Evolutionary conservation across 2,113 vertebrate species (phyloP).

Genomic region (Baryphthengus martii): DNA sequence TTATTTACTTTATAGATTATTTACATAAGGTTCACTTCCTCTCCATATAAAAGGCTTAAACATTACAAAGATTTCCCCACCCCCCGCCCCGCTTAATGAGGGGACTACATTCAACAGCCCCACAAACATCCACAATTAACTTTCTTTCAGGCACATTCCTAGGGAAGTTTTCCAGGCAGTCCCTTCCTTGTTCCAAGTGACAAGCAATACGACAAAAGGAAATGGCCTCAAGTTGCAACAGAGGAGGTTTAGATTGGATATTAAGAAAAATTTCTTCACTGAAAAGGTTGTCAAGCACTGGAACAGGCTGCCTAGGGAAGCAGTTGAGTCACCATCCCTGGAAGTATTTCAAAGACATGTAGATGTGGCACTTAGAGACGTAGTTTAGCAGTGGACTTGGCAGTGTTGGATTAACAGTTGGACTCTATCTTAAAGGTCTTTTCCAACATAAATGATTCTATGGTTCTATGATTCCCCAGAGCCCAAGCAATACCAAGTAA

Average conservation of each 20-base stretch:
- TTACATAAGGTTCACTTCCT: conserved; percentile 48
- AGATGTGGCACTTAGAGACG: not conserved
- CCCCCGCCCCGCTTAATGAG: not conserved
- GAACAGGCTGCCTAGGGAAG: not conserved
- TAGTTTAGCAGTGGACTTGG: not conserved
- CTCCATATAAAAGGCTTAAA: conserved; percentile 34
- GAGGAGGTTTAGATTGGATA: not conserved
- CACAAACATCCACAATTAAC: conserved; percentile 35
- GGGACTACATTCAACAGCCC: conserved; percentile 9
- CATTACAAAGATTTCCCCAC: not conserved
- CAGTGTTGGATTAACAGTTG: not conserved
- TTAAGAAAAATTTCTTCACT: not conserved
- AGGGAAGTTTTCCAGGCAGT: conserved; percentile 21
- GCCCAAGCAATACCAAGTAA: not conserved
- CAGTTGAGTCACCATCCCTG: not conserved
- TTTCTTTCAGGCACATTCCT: conserved; percentile 34
- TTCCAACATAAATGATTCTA: not conserved
- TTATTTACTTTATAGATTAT: conserved; percentile 43
- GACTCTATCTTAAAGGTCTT: not conserved
- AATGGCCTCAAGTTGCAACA: not conserved
- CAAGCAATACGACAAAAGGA: not conserved
- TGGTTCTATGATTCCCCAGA: not conserved
- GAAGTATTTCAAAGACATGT: not conserved
- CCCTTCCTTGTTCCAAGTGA: not conserved
- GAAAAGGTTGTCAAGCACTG: not conserved